phyloP scores from a whole-genome alignment of 2,797 vertebrate species.

The Alca torda region DNA sequence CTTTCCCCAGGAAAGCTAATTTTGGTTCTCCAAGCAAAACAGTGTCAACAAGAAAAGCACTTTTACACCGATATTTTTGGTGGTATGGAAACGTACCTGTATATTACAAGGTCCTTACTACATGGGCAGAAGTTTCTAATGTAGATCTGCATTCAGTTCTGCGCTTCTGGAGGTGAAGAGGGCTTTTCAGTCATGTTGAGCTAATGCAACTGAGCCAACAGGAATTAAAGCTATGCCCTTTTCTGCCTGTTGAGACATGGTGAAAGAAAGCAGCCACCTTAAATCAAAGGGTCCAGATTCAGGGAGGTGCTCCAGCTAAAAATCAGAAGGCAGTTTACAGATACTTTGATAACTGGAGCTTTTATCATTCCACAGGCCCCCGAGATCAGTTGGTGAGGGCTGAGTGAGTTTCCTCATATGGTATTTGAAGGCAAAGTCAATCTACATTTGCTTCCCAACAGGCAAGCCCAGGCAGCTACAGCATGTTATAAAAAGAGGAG shows the following conservation, averaged over 20 bases:
- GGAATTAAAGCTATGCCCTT: slow-evolving; percentile 44
- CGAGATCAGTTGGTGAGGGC: slow-evolving; percentile 41
- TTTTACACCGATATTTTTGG: not conserved
- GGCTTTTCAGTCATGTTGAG: not conserved
- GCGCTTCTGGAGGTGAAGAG: not conserved
- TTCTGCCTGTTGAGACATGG: slow-evolving; percentile 57
- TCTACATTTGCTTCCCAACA: slow-evolving; percentile 52
- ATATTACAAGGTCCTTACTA: not conserved
- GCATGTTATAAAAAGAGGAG: slow-evolving; percentile 13
- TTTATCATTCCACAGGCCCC: slow-evolving; percentile 47
- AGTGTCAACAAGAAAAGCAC: not conserved
- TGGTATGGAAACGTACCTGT: not conserved
- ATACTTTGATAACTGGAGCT: slow-evolving; percentile 51
- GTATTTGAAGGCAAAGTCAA: slow-evolving; percentile 55
- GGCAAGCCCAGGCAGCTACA: slow-evolving; percentile 59
- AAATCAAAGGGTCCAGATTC: slow-evolving; percentile 63
- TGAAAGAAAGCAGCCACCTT: slow-evolving; percentile 50
- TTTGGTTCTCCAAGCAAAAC: not conserved
- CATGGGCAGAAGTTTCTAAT: not conserved
- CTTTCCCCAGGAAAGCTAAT: not conserved
- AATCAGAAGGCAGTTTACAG: slow-evolving; percentile 44
- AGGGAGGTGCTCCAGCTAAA: slow-evolving; percentile 51
- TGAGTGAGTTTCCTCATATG: not conserved
- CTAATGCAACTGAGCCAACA: slow-evolving; percentile 1
- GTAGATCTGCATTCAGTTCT: not conserved